These are phyloP conservation scores for Clarias macrocephalus DNA, from an alignment of 2,113 vertebrate species.

Conservation along the genomic window DNA sequence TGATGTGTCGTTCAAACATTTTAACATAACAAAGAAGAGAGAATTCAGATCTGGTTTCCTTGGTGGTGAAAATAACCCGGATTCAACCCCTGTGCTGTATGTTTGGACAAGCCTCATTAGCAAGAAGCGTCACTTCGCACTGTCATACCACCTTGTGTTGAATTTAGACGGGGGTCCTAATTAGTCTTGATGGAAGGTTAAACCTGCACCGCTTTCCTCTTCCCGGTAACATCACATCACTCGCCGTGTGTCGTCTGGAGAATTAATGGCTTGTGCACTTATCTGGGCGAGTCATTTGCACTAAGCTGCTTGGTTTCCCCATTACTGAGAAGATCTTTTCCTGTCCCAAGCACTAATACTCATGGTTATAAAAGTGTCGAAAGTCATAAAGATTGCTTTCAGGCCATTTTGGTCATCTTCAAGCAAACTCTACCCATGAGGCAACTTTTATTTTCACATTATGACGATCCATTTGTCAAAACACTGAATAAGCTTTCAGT, in stretches of 20 bases:
- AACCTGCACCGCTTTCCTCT: not conserved
- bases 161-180: slow-evolving; percentile 17
- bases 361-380: slow-evolving; percentile 8
- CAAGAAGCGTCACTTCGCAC: not conserved
- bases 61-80: not conserved
- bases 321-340: not conserved
- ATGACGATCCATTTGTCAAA: not conserved
- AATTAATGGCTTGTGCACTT: slow-evolving; percentile 19
- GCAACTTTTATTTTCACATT: not conserved
- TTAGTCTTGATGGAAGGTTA: slow-evolving; percentile 8
- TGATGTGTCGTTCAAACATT: not conserved
- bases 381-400: not conserved
- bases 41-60: not conserved
- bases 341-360: not conserved
- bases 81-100: not conserved
- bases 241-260: not conserved
- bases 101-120: slow-evolving; percentile 8
- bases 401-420: not conserved
- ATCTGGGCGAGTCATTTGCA: slow-evolving; percentile 2
- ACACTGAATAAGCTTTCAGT: not conserved
- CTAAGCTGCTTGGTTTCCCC: not conserved
- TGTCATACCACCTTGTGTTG: not conserved
- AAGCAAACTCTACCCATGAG: not conserved
- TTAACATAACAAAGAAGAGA: not conserved
- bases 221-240: slow-evolving; percentile 1